Evolutionary conservation across 1,140 invertebrate genomes (phyloP), one percentile per base, ranked within the genome.

Genomic region (Heliconius hewitsoni): DNA sequence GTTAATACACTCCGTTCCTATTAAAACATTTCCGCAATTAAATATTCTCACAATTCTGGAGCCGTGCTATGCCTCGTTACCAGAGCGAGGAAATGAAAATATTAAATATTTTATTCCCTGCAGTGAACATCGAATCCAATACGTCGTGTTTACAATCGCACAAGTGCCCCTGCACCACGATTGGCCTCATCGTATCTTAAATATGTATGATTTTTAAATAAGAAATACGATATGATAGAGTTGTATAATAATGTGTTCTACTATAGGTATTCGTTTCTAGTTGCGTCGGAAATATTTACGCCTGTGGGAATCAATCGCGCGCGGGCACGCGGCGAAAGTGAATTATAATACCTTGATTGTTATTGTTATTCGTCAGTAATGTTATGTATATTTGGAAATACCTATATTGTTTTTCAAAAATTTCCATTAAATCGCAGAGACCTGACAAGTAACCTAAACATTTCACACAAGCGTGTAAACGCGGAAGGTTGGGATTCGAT

Each of bases 281-380:
- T 50, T 46, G 52, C 52, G 71, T 84, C 71, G 71, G 75, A 55
- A 84, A 84, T 74, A 85, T 85, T 83, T 50, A 80, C 66, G 60
- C 76, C 46, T 75, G 77, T 80, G 83, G 77, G 81, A 87, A 86
- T 86, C 81, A 80, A 84, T 83, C 79, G 77, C 81, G 77, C 82
- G 76, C 79, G 50, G 74, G 81, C 76, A 84, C 78, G 80, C 79
- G 80, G 76, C 76, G 80, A 81, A 81, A 81, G 80, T 78, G 80
- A 78, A 78, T 81, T 75, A 75, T 81, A 71, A 75, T 23, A 39
- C 30, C n/a, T 73, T 34, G 70, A 78, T 81, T 77, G 80, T 78
- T 76, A 42, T 78, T 75, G 27, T 81, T 72, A 71, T 30, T 60
- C n/a, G 8, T 23, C 19, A 30, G 60, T 66, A 66, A 30, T 30